These are phyloP conservation scores for Ranitomeya variabilis DNA, from an alignment of 2,113 vertebrate species.

Conservation along the genomic window DNA sequence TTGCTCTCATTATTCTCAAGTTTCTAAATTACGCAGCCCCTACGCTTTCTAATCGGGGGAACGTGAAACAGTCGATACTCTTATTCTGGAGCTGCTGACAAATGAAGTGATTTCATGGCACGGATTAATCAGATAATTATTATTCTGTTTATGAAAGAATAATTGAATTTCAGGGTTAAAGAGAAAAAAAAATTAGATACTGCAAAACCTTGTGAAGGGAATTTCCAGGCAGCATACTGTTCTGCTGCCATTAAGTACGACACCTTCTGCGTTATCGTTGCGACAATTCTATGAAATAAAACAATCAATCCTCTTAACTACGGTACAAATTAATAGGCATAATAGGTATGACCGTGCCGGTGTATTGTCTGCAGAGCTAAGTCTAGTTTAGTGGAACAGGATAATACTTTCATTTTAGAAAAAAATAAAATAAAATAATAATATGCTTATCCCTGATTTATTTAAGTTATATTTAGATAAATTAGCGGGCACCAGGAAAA, in stretches of 20 bases:
- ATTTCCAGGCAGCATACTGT: slow-evolving; percentile 64
- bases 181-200: slow-evolving; percentile 62
- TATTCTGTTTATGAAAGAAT: slow-evolving; percentile 66
- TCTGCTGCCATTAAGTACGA: slow-evolving; percentile 63
- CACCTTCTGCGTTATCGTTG: slow-evolving; percentile 66
- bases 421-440: slow-evolving; percentile 4
- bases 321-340: slow-evolving; percentile 48
- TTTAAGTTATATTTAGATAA: slow-evolving; percentile 25
- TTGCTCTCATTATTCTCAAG: slow-evolving; percentile 45
- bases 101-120: slow-evolving; percentile 63
- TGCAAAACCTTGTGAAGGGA: slow-evolving; percentile 64
- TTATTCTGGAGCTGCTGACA: slow-evolving; percentile 55
- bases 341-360: not conserved
- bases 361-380: slow-evolving; percentile 17
- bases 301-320: slow-evolving; percentile 55
- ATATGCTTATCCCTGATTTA: slow-evolving; percentile 35
- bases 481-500: slow-evolving; percentile 23
- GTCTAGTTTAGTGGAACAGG: slow-evolving; percentile 23
- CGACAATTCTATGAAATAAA: slow-evolving; percentile 64
- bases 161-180: slow-evolving; percentile 67
- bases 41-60: slow-evolving; percentile 59
- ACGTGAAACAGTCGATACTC: slow-evolving; percentile 61
- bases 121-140: slow-evolving; percentile 65
- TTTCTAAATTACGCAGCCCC: slow-evolving; percentile 59
- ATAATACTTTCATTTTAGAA: slow-evolving; percentile 31